These are phyloP conservation scores for Hiodon tergisus DNA, from an alignment of 2,113 vertebrate species.

Conservation along the genomic window DNA sequence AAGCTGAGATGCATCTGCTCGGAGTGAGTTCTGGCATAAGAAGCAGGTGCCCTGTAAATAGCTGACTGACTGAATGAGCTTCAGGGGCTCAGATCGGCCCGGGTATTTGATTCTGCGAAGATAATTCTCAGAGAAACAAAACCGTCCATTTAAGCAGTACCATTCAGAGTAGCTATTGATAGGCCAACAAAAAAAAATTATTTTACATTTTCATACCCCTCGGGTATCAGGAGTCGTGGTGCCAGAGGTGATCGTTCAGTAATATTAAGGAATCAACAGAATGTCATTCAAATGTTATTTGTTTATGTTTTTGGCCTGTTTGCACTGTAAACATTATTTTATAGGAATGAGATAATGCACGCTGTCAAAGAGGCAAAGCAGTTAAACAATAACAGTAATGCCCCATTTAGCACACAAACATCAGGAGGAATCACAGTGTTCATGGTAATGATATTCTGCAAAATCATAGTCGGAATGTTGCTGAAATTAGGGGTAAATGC, in stretches of 20 bases:
- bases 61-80: not conserved
- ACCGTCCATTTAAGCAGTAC: not conserved
- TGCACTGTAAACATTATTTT: not conserved
- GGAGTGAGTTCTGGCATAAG: not conserved
- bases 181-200: not conserved
- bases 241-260: not conserved
- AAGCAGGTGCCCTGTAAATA: not conserved
- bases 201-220: not conserved
- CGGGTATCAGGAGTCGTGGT: not conserved
- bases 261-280: not conserved
- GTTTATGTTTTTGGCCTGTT: not conserved
- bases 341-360: conserved; percentile 1
- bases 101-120: not conserved
- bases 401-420: not conserved
- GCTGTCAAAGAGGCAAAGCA: not conserved
- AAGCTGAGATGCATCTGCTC: not conserved
- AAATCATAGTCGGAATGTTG: not conserved
- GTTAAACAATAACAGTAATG: not conserved
- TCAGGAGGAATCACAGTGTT: not conserved
- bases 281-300: not conserved
- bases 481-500: not conserved
- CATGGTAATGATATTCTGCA: not conserved
- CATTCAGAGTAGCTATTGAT: not conserved
- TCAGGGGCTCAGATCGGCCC: not conserved
- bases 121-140: not conserved